Evolutionary conservation across 2,797 vertebrate species (phyloP).

Genomic region (Telmatherina bonti): DNA sequence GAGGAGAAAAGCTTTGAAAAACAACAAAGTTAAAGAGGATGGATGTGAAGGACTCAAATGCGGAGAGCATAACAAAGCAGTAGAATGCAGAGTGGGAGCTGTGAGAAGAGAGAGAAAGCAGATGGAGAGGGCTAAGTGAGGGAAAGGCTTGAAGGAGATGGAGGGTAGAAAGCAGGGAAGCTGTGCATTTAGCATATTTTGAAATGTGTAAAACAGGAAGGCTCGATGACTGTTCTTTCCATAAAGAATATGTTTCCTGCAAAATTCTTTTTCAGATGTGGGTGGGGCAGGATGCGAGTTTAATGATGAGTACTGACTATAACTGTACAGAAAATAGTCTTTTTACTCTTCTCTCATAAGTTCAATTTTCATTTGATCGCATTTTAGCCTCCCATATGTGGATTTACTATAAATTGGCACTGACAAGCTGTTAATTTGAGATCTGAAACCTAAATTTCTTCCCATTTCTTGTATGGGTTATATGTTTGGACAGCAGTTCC

Average conservation of each 20-base stretch:
- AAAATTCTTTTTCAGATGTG: constrained; percentile 29
- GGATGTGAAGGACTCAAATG: constrained; percentile 54
- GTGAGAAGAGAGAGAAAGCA: constrained; percentile 64
- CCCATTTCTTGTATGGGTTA: constrained; percentile 40
- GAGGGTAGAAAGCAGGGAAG: constrained; percentile 58
- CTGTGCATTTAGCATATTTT: constrained; percentile 73
- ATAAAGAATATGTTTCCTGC: constrained; percentile 54
- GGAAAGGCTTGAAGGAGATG: constrained; percentile 67
- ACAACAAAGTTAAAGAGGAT: constrained; percentile 54
- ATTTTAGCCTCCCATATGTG: background rate
- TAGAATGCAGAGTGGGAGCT: constrained; percentile 58
- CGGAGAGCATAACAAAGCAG: constrained; percentile 68
- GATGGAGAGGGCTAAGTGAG: constrained; percentile 74
- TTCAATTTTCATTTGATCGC: constrained; percentile 5
- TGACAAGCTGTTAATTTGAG: constrained; percentile 23
- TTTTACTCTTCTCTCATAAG: background rate
- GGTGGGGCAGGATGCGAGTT: constrained; percentile 47
- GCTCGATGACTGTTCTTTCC: constrained; percentile 60
- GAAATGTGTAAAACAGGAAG: constrained; percentile 64
- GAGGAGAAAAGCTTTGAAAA: constrained; percentile 48
- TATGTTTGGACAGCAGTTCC: constrained; percentile 45
- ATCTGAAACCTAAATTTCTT: constrained; percentile 39
- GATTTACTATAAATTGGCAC: background rate
- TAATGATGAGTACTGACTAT: constrained; percentile 22
- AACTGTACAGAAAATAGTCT: constrained; percentile 4